phyloP scores from a whole-genome alignment of 1,140 invertebrate species.

The Teleopsis dalmanni region DNA sequence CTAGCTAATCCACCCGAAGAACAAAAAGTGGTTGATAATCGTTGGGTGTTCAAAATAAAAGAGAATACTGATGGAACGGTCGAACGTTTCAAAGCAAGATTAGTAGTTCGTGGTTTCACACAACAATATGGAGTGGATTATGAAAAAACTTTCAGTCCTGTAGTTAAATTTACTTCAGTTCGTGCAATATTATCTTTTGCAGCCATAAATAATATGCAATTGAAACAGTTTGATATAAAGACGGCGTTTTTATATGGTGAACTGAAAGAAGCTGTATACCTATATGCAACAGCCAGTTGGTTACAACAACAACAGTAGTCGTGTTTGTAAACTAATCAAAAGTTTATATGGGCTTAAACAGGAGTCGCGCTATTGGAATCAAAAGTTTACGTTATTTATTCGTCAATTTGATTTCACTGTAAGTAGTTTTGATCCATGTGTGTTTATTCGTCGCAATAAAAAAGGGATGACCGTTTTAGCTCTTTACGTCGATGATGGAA shows the following conservation, averaged over 20 bases:
- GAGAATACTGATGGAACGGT: not conserved
- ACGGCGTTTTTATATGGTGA: slow-evolving; percentile 44
- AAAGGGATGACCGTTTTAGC: not conserved
- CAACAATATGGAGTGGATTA: not conserved
- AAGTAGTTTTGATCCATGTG: slow-evolving; percentile 25
- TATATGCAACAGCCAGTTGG: slow-evolving; percentile 26
- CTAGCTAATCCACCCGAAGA: too few relatives aligned
- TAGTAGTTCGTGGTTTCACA: not conserved
- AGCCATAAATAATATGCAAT: slow-evolving; percentile 4
- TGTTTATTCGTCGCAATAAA: slow-evolving; percentile 12
- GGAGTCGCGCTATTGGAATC: slow-evolving; percentile 23
- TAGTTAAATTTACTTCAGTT: too few relatives aligned
- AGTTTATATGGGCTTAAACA: slow-evolving; percentile 10
- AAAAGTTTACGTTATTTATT: slow-evolving; percentile 23
- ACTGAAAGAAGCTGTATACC: slow-evolving; percentile 21
- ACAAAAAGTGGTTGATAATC: too few relatives aligned
- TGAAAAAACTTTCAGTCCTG: not conserved
- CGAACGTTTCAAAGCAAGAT: not conserved
- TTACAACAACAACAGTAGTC: not conserved
- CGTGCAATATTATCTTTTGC: slow-evolving; percentile 16
- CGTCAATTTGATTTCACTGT: not conserved
- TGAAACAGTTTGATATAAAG: slow-evolving; percentile 30
- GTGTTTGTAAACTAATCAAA: slow-evolving; percentile 8
- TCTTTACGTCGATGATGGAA: not conserved
- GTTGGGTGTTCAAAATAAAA: not conserved